A percentile compares a stretch with the other conserved stretches of the same genome.
phyloP scores from a whole-genome alignment of 2,797 vertebrate genomes.

The Paedocypris micromegethes region DNA sequence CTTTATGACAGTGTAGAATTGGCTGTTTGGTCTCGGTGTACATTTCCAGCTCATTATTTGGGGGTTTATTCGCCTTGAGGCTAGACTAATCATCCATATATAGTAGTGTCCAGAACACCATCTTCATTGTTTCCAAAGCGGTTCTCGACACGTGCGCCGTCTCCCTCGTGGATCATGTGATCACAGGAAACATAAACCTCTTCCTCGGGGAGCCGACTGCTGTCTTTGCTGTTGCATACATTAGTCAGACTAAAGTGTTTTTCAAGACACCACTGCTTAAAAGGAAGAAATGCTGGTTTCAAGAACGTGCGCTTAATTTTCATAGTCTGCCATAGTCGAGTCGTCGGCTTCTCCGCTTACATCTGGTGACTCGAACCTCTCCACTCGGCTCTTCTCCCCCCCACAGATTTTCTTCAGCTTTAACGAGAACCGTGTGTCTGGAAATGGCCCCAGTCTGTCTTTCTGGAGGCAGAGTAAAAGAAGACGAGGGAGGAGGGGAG shows the following conservation, averaged over 20 bases:
- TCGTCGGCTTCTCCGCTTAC: neutral
- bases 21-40: neutral
- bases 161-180: constrained; percentile 43
- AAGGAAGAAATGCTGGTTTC: neutral
- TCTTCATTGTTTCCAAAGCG: constrained; percentile 47
- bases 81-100: constrained; percentile 2
- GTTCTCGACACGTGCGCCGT: constrained; percentile 20
- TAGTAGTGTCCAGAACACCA: constrained; percentile 45
- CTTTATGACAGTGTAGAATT: neutral
- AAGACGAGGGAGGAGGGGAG: constrained; percentile 42
- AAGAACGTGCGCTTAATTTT: neutral
- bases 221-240: constrained; percentile 15
- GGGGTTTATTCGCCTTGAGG: neutral
- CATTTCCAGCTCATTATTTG: neutral
- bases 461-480: constrained; percentile 30
- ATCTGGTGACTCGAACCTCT: constrained; percentile 37
- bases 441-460: constrained; percentile 37
- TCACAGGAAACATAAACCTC: constrained; percentile 65
- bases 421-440: constrained; percentile 90
- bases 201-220: constrained; percentile 54
- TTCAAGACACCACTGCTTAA: neutral
- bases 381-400: constrained; percentile 55
- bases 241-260: constrained; percentile 6
- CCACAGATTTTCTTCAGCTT: constrained; percentile 53
- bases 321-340: neutral